Evolutionary conservation across 2,888 invertebrate species (phyloP).

Genomic region (Ceriagrion tenellum): DNA sequence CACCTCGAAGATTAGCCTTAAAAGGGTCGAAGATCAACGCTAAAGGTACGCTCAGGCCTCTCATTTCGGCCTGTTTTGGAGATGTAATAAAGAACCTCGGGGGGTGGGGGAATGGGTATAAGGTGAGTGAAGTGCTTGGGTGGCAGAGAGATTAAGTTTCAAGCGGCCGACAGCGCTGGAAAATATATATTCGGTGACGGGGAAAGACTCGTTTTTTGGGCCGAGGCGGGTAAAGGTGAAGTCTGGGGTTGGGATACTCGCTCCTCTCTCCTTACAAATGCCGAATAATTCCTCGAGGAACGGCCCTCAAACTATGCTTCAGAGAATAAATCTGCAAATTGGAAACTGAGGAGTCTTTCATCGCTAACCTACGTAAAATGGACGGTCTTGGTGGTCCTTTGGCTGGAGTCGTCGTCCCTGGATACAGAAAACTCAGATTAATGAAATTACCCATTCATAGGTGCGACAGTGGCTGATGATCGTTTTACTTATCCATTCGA

Average conservation of each 20-base stretch:
- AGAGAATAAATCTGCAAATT: background rate
- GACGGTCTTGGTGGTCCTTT: background rate
- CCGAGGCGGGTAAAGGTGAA: background rate
- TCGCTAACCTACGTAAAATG: background rate
- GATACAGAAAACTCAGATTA: no score
- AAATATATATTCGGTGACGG: no score
- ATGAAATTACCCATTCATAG: no score
- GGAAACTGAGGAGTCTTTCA: background rate
- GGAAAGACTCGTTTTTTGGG: no score
- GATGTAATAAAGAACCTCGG: conserved; percentile 4
- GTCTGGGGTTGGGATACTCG: background rate
- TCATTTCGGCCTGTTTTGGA: conserved; percentile 32
- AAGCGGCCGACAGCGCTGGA: no score
- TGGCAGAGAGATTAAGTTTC: background rate
- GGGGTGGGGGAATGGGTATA: background rate
- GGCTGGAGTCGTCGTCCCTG: no score
- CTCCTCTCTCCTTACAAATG: background rate
- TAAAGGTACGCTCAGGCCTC: background rate
- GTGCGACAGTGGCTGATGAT: no score
- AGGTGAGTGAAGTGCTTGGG: background rate
- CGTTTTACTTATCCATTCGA: no score
- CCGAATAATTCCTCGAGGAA: background rate
- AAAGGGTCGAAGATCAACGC: conserved; percentile 16
- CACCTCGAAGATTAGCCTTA: background rate
- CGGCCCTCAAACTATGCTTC: background rate